Percentiles rank a stretch among this genome's conserved stretches.
phyloP scores from a whole-genome alignment of 2,888 invertebrate genomes.

The Drosophila neoperkinsi region DNA sequence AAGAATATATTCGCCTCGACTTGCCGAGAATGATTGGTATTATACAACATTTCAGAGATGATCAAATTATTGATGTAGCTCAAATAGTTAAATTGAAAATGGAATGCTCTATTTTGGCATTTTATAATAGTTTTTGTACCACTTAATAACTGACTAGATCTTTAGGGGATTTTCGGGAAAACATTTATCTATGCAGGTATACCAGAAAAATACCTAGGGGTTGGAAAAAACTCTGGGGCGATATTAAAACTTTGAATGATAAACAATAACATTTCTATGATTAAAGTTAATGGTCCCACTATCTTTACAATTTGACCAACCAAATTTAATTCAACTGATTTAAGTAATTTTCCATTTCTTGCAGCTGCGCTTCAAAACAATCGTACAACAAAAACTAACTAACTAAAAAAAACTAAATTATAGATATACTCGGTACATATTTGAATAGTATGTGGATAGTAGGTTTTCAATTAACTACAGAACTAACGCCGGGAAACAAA shows the following conservation, averaged over 20 bases:
- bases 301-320: slow-evolving; percentile 12
- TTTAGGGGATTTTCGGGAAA: slow-evolving; percentile 1
- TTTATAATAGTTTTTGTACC: slow-evolving; percentile 5
- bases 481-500: slow-evolving; percentile 34
- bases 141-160: neutral
- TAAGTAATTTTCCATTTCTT: neutral
- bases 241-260: neutral
- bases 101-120: slow-evolving; percentile 2
- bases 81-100: neutral
- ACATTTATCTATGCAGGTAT: neutral
- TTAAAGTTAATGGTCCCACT: slow-evolving; percentile 4
- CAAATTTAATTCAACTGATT: neutral
- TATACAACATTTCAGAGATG: slow-evolving; percentile 14
- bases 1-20: slow-evolving; percentile 14
- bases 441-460: slow-evolving; percentile 4
- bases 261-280: slow-evolving; percentile 7
- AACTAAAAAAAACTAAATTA: slow-evolving; percentile 23
- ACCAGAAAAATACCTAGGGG: neutral
- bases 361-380: neutral
- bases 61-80: slow-evolving; percentile 14
- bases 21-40: neutral
- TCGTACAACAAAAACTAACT: slow-evolving; percentile 23
- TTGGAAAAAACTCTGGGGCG: neutral
- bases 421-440: slow-evolving; percentile 11
- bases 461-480: slow-evolving; percentile 33